Percentiles rank a stretch among this genome's conserved stretches.
These are phyloP conservation scores for Leucopsar rothschildi DNA, from an alignment of 2,113 vertebrate genomes.

Conservation along the genomic window DNA sequence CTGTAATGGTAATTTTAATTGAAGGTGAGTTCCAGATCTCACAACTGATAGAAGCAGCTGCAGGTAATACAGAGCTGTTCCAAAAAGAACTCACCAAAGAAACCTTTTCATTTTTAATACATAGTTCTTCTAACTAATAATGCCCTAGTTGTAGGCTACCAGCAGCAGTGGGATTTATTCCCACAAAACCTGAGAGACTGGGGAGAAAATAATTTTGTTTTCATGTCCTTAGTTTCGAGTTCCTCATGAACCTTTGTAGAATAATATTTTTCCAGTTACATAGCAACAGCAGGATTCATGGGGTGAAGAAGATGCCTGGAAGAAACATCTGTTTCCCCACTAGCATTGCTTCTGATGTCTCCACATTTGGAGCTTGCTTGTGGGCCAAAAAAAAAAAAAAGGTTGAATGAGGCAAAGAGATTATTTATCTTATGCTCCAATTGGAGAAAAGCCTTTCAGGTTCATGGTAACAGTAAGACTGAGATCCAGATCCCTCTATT, in stretches of 20 bases:
- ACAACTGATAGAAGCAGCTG: neutral
- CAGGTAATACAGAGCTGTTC: neutral
- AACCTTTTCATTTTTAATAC: neutral
- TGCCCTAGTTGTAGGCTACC: neutral
- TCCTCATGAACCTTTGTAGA: neutral
- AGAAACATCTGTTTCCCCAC: neutral
- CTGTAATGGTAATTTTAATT: neutral
- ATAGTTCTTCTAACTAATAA: neutral
- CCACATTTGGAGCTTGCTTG: neutral
- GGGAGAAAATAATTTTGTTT: neutral
- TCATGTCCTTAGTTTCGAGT: neutral
- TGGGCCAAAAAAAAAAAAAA: neutral
- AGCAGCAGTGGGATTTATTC: neutral
- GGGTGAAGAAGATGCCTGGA: neutral
- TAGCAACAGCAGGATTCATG: neutral
- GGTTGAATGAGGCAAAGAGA: neutral
- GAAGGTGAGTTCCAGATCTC: neutral
- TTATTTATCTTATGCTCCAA: neutral
- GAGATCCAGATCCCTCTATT: constrained; percentile 69
- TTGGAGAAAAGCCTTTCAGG: neutral
- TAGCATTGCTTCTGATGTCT: neutral
- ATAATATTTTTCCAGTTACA: neutral
- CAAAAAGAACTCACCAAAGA: neutral
- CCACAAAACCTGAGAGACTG: neutral
- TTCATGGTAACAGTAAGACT: constrained; percentile 23